phyloP scores from a whole-genome alignment of 2,888 invertebrate species.

The Petrolisthes manimaculis region DNA sequence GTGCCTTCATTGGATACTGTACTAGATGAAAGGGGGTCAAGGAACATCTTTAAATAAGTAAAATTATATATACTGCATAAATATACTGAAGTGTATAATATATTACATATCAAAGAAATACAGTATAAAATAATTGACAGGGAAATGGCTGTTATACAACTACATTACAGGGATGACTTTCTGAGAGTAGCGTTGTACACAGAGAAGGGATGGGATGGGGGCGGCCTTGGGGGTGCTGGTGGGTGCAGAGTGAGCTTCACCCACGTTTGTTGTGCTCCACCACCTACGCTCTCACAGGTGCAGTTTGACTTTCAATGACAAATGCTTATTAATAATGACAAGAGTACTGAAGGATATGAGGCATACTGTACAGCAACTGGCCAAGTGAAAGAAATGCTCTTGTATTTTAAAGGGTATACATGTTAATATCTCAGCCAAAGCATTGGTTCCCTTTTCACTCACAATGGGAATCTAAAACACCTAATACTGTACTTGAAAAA shows the following conservation, averaged over 20 bases:
- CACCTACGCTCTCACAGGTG: constrained; percentile 16
- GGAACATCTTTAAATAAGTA: background rate
- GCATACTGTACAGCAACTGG: background rate
- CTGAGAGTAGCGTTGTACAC: background rate
- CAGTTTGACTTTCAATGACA: background rate
- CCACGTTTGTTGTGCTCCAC: background rate
- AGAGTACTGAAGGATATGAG: background rate
- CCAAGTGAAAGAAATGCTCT: background rate
- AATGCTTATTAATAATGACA: background rate
- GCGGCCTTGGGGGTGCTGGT: background rate
- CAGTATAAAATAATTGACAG: background rate
- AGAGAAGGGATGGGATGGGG: background rate
- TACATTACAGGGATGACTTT: background rate
- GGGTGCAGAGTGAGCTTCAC: background rate
- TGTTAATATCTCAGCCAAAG: too few relatives aligned
- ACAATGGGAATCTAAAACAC: too few relatives aligned
- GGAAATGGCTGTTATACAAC: background rate
- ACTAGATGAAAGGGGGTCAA: constrained; percentile 6
- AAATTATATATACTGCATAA: background rate
- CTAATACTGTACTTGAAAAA: too few relatives aligned
- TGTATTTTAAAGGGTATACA: too few relatives aligned
- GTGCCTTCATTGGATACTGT: background rate
- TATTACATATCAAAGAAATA: background rate
- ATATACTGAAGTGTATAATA: background rate
- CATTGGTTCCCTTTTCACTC: too few relatives aligned